Conservation (phyloP, 1,140 invertebrate genomes). For the Spodoptera litura region DNA sequence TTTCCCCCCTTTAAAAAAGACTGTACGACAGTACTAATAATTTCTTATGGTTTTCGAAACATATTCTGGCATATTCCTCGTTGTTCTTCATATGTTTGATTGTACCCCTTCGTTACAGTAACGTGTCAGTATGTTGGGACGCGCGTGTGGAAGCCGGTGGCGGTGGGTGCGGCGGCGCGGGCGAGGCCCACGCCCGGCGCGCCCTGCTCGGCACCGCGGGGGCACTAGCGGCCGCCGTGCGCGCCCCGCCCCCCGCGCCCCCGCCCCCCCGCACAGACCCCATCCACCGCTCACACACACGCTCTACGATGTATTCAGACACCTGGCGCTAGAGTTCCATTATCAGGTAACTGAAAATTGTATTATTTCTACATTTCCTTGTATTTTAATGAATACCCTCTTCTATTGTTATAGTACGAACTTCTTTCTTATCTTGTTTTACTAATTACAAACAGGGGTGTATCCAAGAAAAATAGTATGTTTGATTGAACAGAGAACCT, state of each 20-base stretch:
- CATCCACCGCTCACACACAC: conserved; percentile 72
- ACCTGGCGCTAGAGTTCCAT: conserved; percentile 72
- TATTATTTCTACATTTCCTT: not conserved
- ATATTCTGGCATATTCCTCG: no score
- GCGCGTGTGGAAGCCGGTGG: conserved; percentile 92
- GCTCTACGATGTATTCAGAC: conserved; percentile 74
- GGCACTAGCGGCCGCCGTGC: conserved; percentile 66
- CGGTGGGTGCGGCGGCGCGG: conserved; percentile 89
- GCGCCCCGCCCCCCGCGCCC: conserved; percentile 56
- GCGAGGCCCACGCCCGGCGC: conserved; percentile 91
- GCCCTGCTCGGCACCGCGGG: conserved; percentile 84
- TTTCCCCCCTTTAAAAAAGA: no score
- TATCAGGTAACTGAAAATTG: conserved; percentile 61
- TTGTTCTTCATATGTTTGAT: no score
- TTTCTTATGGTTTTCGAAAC: no score
- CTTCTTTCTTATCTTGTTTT: no score
- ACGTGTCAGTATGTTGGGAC: conserved; percentile 85
- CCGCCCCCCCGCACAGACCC: conserved; percentile 34
- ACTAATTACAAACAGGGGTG: no score
- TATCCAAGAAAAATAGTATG: no score
- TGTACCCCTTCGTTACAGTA: conserved; percentile 39
- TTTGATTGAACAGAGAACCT: no score
- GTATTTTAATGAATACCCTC: no score
- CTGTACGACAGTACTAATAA: no score
- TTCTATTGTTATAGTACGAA: no score